Base-by-base conservation (phyloP, 23 tunicate species). In the Phallusia fumigata region DNA sequence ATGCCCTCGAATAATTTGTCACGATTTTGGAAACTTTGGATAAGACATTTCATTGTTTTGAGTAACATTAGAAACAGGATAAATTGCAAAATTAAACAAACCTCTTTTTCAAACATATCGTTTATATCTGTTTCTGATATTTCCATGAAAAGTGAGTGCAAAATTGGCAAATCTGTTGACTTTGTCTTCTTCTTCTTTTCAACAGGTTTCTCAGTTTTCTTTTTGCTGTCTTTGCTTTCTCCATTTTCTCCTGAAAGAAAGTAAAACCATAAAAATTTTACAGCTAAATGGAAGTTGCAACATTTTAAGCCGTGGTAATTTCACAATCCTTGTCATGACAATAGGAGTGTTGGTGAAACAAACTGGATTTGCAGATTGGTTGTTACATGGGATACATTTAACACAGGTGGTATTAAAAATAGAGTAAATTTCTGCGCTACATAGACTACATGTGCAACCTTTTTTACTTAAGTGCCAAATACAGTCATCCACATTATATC, bases 91-190 rank as follows among this genome's bases (percentile, higher is more conserved):
- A 34, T 75, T 33, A 3, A 75, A 26, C 81, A 16, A 31, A 92
- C 97, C 89, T 92, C 97, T 21, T 36, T 80, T 65, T 92, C 97
- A 86, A 92, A 83, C 89, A 87, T 84, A 28, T 58, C 65, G 44
- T 87, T 58, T 5, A 92, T 76, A 28, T 88, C 86, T 34, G 76
- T 76, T 50, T 88, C 83, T 12, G 22, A 26, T 33, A 88, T 51
- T 58, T 87, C 81, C 91, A 92, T 84, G 53, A 50, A 51, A 53
- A 80, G 50, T 2, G 80, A n/a, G 0, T 65, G 30, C 8, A 13
- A 26, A 18, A 92, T 75, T 0, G 97, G 97, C 32, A 92, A 79
- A 76, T 88, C 92, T 0, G 75, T 80, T 32, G 75, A 73, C 44
- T 92, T 92, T 5, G 88, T 77, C 80, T 92, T 92, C 12, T 24